Evolutionary conservation across 2,888 invertebrate species (phyloP).

Genomic region (Dendrolimus houi): DNA sequence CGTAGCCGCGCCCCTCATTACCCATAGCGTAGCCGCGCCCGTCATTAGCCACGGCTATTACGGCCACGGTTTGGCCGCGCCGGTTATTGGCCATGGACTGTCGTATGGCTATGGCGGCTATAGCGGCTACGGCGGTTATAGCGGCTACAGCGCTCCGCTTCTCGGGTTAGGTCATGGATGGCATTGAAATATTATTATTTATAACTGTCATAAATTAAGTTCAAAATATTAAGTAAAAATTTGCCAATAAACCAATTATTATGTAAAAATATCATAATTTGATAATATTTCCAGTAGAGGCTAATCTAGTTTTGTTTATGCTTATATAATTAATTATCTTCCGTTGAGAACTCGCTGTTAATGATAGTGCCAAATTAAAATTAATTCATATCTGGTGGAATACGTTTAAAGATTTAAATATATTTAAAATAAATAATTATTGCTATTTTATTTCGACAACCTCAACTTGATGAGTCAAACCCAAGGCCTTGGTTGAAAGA

Average conservation of each 20-base stretch:
- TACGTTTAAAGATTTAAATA: too few relatives aligned
- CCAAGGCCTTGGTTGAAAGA: too few relatives aligned
- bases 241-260: background rate
- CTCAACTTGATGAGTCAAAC: too few relatives aligned
- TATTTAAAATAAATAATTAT: too few relatives aligned
- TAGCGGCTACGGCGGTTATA: slow-evolving; percentile 8
- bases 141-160: slow-evolving; percentile 21
- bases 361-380: background rate
- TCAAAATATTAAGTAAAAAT: background rate
- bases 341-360: background rate
- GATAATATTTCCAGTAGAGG: background rate
- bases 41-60: slow-evolving; percentile 32
- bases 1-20: slow-evolving; percentile 23
- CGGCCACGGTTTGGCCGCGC: slow-evolving; percentile 13
- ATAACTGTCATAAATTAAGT: background rate
- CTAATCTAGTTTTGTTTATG: background rate
- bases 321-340: background rate
- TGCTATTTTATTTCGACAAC: too few relatives aligned
- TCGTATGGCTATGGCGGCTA: slow-evolving; percentile 12
- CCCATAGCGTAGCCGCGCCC: slow-evolving; percentile 13
- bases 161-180: slow-evolving; percentile 48
- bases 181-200: slow-evolving; percentile 26
- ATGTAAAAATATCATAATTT: background rate
- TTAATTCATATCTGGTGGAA: background rate
- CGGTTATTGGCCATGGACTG: slow-evolving; percentile 23